Evolutionary conservation across 1,140 invertebrate species (phyloP), one percentile per base, ranked within the genome.

Genomic region (Drosophila oshimai): DNA sequence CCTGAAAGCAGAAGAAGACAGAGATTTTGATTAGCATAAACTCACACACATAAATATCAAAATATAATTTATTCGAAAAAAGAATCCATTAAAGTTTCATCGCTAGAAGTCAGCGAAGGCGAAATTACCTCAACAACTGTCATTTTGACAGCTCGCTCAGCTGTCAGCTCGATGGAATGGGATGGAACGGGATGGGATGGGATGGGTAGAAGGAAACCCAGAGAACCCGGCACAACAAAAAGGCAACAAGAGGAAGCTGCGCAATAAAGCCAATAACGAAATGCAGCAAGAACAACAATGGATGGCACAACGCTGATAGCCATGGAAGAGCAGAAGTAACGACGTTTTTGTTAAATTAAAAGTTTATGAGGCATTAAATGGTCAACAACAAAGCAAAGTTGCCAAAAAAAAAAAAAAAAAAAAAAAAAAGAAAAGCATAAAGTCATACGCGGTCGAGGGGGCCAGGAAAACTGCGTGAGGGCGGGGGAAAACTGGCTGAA

Each of bases 331-430:
- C 47, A 76, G 39, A 29, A 76, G 75, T 73, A 86, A 80, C 72
- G 76, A 86, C 76, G 71, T 87, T 89, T 89, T 86, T 89, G 72
- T 89, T 86, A 86, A 89, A 89, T 89, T 80, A 77, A 89, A 77
- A 86, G 65, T 89, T 86, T 89, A 80, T 86, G 86, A 71, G 72
- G 80, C 86, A 89, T 89, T 89, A 80, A 89, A 89, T 89, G 86
- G 72, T 71, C 79, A 89, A 69, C 79, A 80, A 76, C 75, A 89
- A 79, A 87, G 80, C 81, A 60, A 65, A 80, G 73, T 74, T 84
- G 75, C 80, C 80, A 78, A 84, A 84, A 84, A 79, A 50, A 61
- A 74, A 65, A 33, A 41, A 84, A 79, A 50, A 61, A 74, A 65
- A 33, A 41, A n/a, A n/a, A n/a, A n/a, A 84, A 79, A 50, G 65